Evolutionary conservation across 2,888 invertebrate species (phyloP).

Genomic region (Bibio marci): DNA sequence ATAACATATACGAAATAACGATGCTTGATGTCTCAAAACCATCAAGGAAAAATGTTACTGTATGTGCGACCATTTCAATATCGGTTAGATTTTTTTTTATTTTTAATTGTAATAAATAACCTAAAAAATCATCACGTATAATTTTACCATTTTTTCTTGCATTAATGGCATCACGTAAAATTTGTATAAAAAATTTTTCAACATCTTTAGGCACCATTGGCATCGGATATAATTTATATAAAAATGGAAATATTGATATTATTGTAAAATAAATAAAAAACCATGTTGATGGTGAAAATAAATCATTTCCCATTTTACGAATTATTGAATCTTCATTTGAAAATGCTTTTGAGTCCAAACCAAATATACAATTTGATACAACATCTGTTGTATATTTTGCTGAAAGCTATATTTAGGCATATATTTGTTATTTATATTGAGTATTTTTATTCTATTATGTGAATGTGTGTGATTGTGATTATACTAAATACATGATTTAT

Average conservation of each 20-base stretch:
- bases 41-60: conserved; percentile 16
- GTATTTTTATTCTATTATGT: too few species aligned
- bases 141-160: conserved; percentile 7
- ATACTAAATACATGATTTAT: too few species aligned
- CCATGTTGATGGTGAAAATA: conserved; percentile 17
- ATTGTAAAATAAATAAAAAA: conserved; percentile 13
- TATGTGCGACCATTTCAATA: conserved; percentile 16
- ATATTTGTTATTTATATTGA: conserved; percentile 13
- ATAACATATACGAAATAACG: conserved; percentile 11
- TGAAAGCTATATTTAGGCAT: conserved; percentile 14
- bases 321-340: conserved; percentile 17
- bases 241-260: conserved; percentile 16
- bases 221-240: conserved; percentile 14
- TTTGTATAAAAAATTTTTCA: conserved; percentile 11
- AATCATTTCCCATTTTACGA: conserved; percentile 15
- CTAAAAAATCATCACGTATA: conserved; percentile 13
- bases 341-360: conserved; percentile 28
- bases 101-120: conserved; percentile 11
- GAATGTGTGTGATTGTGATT: too few species aligned
- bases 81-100: conserved; percentile 14
- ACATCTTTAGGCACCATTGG: conserved; percentile 7
- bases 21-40: conserved; percentile 19
- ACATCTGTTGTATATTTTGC: conserved; percentile 28
- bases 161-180: conserved; percentile 11
- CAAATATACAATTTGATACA: conserved; percentile 30